These are phyloP conservation scores for Lithosia quadra DNA, from an alignment of 2,888 invertebrate species.

Conservation along the genomic window DNA sequence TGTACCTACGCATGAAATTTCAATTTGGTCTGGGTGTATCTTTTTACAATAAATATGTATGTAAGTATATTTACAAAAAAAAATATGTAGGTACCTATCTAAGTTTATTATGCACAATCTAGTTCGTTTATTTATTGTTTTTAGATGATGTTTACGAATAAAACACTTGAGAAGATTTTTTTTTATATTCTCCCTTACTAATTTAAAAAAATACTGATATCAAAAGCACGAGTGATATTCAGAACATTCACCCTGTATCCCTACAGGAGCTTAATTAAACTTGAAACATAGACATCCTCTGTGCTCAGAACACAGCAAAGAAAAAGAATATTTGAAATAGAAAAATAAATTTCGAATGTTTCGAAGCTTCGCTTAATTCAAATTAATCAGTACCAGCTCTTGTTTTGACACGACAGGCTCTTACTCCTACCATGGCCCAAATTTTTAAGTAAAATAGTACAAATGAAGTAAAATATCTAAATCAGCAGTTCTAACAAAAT, in stretches of 20 bases:
- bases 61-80: no score
- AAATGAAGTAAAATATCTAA: conserved; percentile 57
- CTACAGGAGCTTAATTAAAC: background rate
- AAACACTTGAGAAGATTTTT: no score
- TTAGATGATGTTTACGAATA: no score
- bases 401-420: conserved; percentile 60
- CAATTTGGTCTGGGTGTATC: no score
- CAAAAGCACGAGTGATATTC: background rate
- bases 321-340: conserved; percentile 10
- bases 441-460: conserved; percentile 69
- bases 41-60: no score
- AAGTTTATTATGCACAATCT: no score
- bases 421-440: conserved; percentile 71
- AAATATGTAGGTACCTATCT: no score
- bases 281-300: conserved; percentile 8
- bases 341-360: conserved; percentile 18
- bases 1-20: no score
- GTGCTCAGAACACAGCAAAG: background rate
- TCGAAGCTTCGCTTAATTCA: conserved; percentile 53
- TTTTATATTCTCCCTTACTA: no score
- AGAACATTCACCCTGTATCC: background rate
- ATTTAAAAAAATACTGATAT: no score
- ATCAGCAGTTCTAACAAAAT: conserved; percentile 48
- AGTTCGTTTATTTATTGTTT: no score
- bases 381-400: conserved; percentile 52